A percentile compares a stretch with the other conserved stretches of the same genome.
phyloP scores from a whole-genome alignment of 2,888 invertebrate species.

The Molanna angustata region DNA sequence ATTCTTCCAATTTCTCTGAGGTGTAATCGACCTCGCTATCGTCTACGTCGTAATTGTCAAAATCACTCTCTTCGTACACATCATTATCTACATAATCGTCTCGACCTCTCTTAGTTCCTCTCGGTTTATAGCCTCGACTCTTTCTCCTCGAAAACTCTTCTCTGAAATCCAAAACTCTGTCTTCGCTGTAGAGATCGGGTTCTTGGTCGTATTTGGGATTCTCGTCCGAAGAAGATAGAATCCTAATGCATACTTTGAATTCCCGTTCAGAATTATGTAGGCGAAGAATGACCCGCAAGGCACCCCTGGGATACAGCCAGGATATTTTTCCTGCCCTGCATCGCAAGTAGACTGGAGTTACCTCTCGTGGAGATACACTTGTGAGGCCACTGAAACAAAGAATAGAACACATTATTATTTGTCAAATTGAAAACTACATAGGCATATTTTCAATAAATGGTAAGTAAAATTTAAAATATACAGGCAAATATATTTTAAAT shows the following conservation, averaged over 20 bases:
- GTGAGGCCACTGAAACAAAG: constrained; percentile 27
- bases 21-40: constrained; percentile 1
- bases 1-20: not conserved
- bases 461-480: too few species aligned
- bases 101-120: constrained; percentile 6
- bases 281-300: constrained; percentile 64
- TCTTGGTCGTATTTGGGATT: constrained; percentile 50
- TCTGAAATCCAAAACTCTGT: constrained; percentile 37
- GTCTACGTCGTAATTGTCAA: not conserved
- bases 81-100: constrained; percentile 7
- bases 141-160: constrained; percentile 14
- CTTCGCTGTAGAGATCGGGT: constrained; percentile 56
- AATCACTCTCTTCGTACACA: not conserved
- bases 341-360: constrained; percentile 73
- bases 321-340: constrained; percentile 69
- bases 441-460: too few species aligned
- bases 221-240: constrained; percentile 47
- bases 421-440: too few species aligned
- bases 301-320: constrained; percentile 77
- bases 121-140: not conserved
- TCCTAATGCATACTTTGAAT: constrained; percentile 69
- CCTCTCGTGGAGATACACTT: constrained; percentile 57
- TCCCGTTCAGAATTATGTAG: constrained; percentile 58
- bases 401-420: not conserved
- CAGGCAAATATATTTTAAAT: too few species aligned